Evolutionary conservation across 2,797 vertebrate species (phyloP).

Genomic region (Numenius phaeopus): DNA sequence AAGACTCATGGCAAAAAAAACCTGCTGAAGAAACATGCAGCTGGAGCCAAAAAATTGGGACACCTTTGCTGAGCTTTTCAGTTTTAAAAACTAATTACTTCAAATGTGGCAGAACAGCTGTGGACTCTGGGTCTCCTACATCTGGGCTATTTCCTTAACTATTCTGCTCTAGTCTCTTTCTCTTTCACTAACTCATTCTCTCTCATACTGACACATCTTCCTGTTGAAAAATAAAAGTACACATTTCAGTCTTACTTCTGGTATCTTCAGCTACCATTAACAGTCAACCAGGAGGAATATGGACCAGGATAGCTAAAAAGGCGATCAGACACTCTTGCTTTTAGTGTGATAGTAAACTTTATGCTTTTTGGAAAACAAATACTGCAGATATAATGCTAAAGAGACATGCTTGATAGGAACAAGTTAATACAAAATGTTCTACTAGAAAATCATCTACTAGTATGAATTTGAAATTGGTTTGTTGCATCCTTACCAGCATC

Average conservation of each 20-base stretch:
- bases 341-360: background rate
- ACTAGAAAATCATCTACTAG: slow-evolving; percentile 23
- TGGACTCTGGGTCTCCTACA: rapidly evolving
- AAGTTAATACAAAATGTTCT: slow-evolving; percentile 2
- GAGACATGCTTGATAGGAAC: background rate
- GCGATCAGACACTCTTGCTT: background rate
- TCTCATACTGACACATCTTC: background rate
- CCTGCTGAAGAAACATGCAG: background rate
- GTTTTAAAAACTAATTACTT: background rate
- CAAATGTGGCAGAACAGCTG: background rate
- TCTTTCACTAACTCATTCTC: background rate
- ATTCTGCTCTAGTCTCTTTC: background rate
- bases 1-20: background rate
- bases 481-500: background rate
- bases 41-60: background rate
- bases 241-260: background rate
- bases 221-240: background rate
- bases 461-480: slow-evolving; percentile 40
- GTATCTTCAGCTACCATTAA: background rate
- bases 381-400: background rate
- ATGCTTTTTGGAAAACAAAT: background rate
- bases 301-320: background rate
- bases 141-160: background rate
- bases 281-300: background rate
- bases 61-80: background rate